Base-by-base conservation (phyloP, 1,140 invertebrate species). In the Hycleus phaleratus region DNA sequence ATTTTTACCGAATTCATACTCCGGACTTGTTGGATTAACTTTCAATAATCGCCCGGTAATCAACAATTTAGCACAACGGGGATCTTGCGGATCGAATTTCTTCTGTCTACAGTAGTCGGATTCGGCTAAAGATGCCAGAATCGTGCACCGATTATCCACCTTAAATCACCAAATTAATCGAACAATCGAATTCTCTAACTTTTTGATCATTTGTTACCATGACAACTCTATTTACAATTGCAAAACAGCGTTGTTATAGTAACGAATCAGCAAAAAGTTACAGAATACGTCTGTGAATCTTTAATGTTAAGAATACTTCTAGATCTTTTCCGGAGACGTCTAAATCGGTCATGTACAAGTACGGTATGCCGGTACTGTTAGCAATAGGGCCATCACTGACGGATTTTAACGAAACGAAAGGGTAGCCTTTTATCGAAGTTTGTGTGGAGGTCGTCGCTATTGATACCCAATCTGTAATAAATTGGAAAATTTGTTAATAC, bases 251-350 rank as follows among this genome's bases (percentile, higher is more conserved):
- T 18, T 18, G 18, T 18, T 1, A 2, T 18, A 2, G 18, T 18
- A 18, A 18, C 18, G 18, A 18, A 18, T 18, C 18, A 18, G 1
- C 18, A 18, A 18, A 18, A 18, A 18, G 18, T 18, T 18, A 18
- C 18, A 18, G 18, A 18, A 18, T 18, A 18, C 1, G 1, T 1
- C 18, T 18, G 18, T 18, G 2, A 18, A 18, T 18, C 18, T 18
- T 18, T 18, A 18, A 18, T 18, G 18, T 18, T 18, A 18, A 18
- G 18, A 18, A 18, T 79, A 87, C 85, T 61, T 72, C 59, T 58
- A 90, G 73, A 77, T 91, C 89, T 60, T 80, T 73, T n/a, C 82
- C 81, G 10, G 85, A 83, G 50, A 85, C 83, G 67, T 91, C 90
- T 72, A 90, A 69, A 11, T 84, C 81, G 7, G 88, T 89, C 57